These are phyloP conservation scores for Eurytoma adleriae DNA, from an alignment of 2,888 invertebrate genomes.

Conservation along the genomic window DNA sequence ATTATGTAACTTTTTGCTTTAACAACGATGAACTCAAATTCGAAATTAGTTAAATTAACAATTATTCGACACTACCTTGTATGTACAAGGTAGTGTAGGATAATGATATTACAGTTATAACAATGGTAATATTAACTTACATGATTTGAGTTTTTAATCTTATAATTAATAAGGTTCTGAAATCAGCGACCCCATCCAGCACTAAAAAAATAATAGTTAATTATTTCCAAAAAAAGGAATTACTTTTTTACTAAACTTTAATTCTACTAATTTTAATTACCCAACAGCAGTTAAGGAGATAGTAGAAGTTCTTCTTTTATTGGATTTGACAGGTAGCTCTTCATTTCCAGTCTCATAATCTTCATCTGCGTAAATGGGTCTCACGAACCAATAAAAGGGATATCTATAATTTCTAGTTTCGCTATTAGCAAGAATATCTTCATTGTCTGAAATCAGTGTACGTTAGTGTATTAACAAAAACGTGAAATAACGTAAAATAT, in stretches of 20 bases:
- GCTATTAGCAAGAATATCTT: conserved; percentile 53
- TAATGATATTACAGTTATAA: too few relatives aligned
- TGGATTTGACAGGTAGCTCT: conserved; percentile 26
- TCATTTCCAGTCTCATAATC: conserved; percentile 56
- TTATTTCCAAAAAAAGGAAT: not conserved
- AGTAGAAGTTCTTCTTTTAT: conserved; percentile 43
- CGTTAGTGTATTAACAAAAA: too few relatives aligned
- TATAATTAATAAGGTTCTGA: too few relatives aligned
- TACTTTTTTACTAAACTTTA: not conserved
- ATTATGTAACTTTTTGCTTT: too few relatives aligned
- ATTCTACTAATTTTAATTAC: conserved; percentile 53
- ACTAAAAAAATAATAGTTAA: conserved; percentile 53
- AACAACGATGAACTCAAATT: too few relatives aligned
- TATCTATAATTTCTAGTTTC: conserved; percentile 58
- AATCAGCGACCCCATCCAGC: conserved; percentile 66
- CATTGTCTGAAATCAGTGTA: conserved; percentile 48
- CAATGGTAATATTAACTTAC: too few relatives aligned
- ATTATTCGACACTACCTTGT: too few relatives aligned
- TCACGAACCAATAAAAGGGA: conserved; percentile 61
- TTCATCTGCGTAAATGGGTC: conserved; percentile 60
- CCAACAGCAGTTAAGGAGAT: conserved; percentile 62
- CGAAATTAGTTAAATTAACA: too few relatives aligned
- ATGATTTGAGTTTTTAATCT: too few relatives aligned
- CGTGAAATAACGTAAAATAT: too few relatives aligned
- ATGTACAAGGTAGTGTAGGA: too few relatives aligned